Base-by-base conservation (phyloP, 30 jellyfish, hydroid and myxozoan genomes). In the Aurelia coerulea region DNA sequence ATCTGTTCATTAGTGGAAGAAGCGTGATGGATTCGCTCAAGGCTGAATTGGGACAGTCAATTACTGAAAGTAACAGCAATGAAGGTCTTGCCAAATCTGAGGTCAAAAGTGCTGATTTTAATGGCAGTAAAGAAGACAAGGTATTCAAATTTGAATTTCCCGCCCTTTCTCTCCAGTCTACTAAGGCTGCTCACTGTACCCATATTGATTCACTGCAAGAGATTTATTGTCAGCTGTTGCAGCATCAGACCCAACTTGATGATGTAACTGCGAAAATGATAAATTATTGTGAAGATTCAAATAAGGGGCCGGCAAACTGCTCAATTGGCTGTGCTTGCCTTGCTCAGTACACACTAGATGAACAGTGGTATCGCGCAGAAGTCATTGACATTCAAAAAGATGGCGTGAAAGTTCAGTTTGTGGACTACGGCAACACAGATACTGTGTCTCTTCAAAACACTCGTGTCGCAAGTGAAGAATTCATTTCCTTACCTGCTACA, bases 391-490 rank as follows among this genome's bases (percentile, higher is more conserved):
- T 64, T 13, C 17, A 4, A 31, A 64, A 76, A 2, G 84, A 65
- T 0, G 39, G 19, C 16, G 89, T 68, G 31, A 34, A 49, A 12
- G 95, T 86, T 23, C 7, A 5, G 10, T 71, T 86, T 39, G 77
- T 76, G 29, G 95, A 86, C 68, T 86, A 86, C 68, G 95, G 95
- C 14, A 86, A 86, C 84, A 68, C 67, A 5, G 97, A 76, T 23
- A 49, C 5, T 16, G 96, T 87, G 18, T 51, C 72, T 15, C 29
- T 74, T 8, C 50, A 73, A 15, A 73, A 74, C 73, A 79, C 90
- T n/a, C 91, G 91, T 33, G 80, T 53, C n/a, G 9, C 76, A 15
- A n/a, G 65, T 35, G 83, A 23, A 13, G 87, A 72, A 6, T 73
- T 79, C 64, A 59, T 80, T 17, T 35, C 58, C 1, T 52, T 86